A percentile compares a stretch with the other conserved stretches of the same genome.
Evolutionary conservation across 1,140 invertebrate species (phyloP).

Genomic region (Leptoteleia sp.): DNA sequence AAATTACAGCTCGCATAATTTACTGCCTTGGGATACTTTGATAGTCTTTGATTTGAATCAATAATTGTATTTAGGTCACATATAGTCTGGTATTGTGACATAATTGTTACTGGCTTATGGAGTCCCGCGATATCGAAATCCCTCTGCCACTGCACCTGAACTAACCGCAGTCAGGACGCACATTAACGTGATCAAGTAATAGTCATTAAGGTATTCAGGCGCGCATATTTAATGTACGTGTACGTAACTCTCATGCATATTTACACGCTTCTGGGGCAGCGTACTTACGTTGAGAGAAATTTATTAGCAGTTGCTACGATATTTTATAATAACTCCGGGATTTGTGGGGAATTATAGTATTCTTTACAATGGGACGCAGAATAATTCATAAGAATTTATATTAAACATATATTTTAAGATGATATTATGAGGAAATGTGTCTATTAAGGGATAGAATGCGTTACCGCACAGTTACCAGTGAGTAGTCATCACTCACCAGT

Average conservation of each 20-base stretch:
- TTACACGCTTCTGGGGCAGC: neutral
- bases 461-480: no score
- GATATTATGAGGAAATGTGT: no score
- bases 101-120: conserved; percentile 29
- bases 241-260: conserved; percentile 14
- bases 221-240: conserved; percentile 18
- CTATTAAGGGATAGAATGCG: no score
- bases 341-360: no score
- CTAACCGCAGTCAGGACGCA: conserved; percentile 30
- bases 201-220: conserved; percentile 36
- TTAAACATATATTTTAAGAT: no score
- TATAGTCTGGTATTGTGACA: conserved; percentile 23
- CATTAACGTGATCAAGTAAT: conserved; percentile 37
- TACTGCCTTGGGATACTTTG: conserved; percentile 29
- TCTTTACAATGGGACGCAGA: no score
- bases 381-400: no score
- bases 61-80: conserved; percentile 43
- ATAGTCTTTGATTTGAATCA: conserved; percentile 43
- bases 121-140: conserved; percentile 32
- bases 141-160: conserved; percentile 28
- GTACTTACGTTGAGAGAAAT: no score
- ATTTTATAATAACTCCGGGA: no score
- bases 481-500: no score
- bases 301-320: no score
- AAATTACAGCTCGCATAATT: conserved; percentile 36